Conservation (phyloP, 2,888 invertebrate species). For the Poecilobothrus nobilitatus region DNA sequence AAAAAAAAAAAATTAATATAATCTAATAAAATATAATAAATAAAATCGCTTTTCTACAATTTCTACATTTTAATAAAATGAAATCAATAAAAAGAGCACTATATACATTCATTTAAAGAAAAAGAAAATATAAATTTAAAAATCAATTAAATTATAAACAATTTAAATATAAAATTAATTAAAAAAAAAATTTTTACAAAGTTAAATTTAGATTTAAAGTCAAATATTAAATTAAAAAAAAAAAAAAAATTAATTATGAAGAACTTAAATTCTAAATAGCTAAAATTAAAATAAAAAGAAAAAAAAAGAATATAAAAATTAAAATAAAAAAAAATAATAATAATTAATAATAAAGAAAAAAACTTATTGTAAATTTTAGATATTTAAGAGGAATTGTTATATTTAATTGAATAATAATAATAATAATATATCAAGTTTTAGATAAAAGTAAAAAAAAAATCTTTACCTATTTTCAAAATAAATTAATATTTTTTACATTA, state of each 20-base stretch:
- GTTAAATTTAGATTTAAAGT: no score
- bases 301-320: neutral
- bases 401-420: neutral
- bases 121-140: neutral
- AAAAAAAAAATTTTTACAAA: no score
- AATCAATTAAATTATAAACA: neutral
- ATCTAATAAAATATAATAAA: conserved; percentile 14
- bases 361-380: neutral
- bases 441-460: no score
- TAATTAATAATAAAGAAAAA: neutral
- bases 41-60: conserved; percentile 21
- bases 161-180: neutral
- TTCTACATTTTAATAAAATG: conserved; percentile 19
- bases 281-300: neutral
- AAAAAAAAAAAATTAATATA: conserved; percentile 13
- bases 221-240: neutral
- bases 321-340: neutral
- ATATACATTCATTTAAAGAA: neutral
- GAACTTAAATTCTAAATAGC: neutral
- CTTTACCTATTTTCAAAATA: no score
- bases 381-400: neutral
- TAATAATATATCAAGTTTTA: neutral
- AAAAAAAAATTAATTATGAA: neutral
- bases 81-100: conserved; percentile 10
- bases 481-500: no score